Evolutionary conservation across 2,113 vertebrate genomes (phyloP).

Genomic region (Bufo gargarizans): DNA sequence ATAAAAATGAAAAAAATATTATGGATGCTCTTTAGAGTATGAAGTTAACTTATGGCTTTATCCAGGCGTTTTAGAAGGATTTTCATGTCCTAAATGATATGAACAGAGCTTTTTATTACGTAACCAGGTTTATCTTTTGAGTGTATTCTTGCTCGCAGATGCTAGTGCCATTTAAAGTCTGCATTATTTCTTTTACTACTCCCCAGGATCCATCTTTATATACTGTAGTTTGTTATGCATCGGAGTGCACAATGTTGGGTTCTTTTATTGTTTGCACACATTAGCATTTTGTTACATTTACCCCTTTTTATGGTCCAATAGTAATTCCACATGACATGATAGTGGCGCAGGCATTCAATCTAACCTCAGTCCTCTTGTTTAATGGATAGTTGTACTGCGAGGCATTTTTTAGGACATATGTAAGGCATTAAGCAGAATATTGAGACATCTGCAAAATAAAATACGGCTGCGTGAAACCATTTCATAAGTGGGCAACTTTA

Average conservation of each 20-base stretch:
- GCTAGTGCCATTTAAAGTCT: constrained; percentile 6
- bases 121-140: constrained; percentile 25
- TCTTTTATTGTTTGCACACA: background rate
- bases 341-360: background rate
- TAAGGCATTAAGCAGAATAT: background rate
- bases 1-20: constrained; percentile 23
- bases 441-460: background rate
- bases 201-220: background rate
- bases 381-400: background rate
- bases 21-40: constrained; percentile 4
- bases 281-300: background rate
- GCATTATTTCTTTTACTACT: background rate
- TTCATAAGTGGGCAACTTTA: background rate
- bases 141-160: background rate
- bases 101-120: constrained; percentile 27
- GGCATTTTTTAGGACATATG: background rate
- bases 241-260: background rate
- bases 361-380: background rate
- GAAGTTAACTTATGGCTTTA: background rate
- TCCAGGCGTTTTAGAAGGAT: constrained; percentile 23
- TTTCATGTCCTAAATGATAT: background rate
- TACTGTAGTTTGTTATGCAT: background rate
- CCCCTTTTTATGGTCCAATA: background rate
- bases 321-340: background rate
- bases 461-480: background rate